Percentiles rank a stretch among this genome's conserved stretches.
phyloP scores from a whole-genome alignment of 2,113 vertebrate genomes.

The Turdus rufiventris region DNA sequence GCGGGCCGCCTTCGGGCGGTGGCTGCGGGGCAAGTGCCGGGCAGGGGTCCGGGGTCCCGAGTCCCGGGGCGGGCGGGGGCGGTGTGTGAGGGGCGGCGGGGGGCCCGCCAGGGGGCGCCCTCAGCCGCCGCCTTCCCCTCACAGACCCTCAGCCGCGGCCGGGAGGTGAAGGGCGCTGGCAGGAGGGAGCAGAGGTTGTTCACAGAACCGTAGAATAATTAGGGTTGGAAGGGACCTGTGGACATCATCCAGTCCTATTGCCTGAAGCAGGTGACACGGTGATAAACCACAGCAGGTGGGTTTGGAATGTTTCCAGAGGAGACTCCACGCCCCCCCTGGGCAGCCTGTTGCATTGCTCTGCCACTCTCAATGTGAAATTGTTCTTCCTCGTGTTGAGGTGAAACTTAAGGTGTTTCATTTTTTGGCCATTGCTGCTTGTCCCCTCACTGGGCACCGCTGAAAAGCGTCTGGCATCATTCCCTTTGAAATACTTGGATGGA shows the following conservation, averaged over 20 bases:
- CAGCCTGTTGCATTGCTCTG: too few species aligned
- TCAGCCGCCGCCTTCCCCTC: not conserved
- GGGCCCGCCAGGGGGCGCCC: not conserved
- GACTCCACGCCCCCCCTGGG: not conserved
- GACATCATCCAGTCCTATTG: not conserved
- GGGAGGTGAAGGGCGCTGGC: not conserved
- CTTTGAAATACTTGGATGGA: not conserved
- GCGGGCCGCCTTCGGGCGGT: not conserved
- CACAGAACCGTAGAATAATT: too few species aligned
- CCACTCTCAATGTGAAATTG: accelerated
- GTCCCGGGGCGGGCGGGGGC: not conserved
- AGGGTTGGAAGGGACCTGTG: not conserved
- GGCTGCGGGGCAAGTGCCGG: slow-evolving; percentile 8
- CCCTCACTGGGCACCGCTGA: not conserved
- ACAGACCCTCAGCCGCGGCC: accelerated
- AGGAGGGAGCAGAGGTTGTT: accelerated
- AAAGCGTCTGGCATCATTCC: not conserved
- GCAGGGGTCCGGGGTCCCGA: not conserved
- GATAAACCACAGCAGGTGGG: too few species aligned
- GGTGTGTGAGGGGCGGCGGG: not conserved
- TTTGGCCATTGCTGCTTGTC: not conserved
- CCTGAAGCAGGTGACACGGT: not conserved
- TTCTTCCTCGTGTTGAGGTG: not conserved
- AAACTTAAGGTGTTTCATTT: not conserved
- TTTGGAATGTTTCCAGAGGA: not conserved